Evolutionary conservation across 2,113 vertebrate genomes (phyloP).

Genomic region (Syngnathus floridae): DNA sequence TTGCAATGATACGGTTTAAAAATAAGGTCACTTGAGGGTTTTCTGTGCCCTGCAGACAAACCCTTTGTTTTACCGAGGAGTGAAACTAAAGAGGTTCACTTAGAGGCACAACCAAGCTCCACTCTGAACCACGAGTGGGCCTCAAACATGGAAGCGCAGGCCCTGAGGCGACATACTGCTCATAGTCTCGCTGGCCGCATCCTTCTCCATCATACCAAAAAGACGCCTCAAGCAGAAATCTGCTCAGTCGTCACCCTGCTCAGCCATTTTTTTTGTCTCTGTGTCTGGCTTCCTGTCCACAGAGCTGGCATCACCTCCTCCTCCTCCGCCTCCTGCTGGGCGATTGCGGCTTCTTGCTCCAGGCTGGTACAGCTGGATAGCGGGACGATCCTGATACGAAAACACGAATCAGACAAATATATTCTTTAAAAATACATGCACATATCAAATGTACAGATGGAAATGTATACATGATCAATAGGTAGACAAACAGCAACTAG

Average conservation of each 20-base stretch:
- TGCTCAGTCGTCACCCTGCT: conserved; percentile 75
- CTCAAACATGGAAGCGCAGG: conserved; percentile 8
- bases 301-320: conserved; percentile 59
- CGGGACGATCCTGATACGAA: conserved; percentile 85
- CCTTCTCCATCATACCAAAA: conserved; percentile 16
- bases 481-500: neutral
- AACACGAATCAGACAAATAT: conserved; percentile 13
- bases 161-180: conserved; percentile 33
- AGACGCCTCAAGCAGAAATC: conserved; percentile 15
- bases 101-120: conserved; percentile 59
- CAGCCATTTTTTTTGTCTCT: conserved; percentile 73
- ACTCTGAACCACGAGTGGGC: conserved; percentile 24
- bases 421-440: too few relatives aligned
- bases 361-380: conserved; percentile 95
- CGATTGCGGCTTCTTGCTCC: conserved; percentile 85
- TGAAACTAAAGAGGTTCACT: conserved; percentile 47
- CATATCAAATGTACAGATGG: neutral
- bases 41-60: conserved; percentile 70
- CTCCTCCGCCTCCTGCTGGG: conserved; percentile 36
- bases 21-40: conserved; percentile 85
- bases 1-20: conserved; percentile 36
- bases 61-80: conserved; percentile 36
- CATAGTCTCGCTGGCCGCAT: conserved; percentile 36
- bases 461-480: neutral
- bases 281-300: conserved; percentile 76